Percentiles rank a stretch among this genome's conserved stretches.
phyloP scores from a whole-genome alignment of 2,888 invertebrate genomes.

The Mantis religiosa region DNA sequence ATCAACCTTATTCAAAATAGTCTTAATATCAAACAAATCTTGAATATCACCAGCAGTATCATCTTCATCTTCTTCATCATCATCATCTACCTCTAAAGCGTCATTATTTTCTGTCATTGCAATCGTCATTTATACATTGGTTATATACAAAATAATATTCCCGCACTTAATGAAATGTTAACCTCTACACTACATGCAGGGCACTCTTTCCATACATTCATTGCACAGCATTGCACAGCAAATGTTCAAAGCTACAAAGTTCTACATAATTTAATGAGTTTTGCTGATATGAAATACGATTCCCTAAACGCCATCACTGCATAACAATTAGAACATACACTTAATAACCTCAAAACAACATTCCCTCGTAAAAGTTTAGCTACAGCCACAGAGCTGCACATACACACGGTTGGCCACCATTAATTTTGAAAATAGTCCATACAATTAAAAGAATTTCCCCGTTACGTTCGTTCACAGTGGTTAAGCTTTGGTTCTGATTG shows the following conservation, averaged over 20 bases:
- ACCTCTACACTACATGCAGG: background rate
- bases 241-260: background rate
- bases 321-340: too few species aligned
- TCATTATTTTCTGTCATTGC: background rate
- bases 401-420: too few species aligned
- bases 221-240: background rate
- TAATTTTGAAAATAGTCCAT: too few species aligned
- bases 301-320: too few species aligned
- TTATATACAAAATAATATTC: background rate
- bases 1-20: conserved; percentile 18
- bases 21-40: conserved; percentile 21
- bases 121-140: background rate
- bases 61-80: background rate
- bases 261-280: too few species aligned
- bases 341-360: too few species aligned
- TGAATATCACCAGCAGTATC: background rate
- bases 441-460: too few species aligned
- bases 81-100: background rate
- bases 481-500: too few species aligned
- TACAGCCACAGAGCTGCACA: too few species aligned
- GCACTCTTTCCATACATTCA: background rate
- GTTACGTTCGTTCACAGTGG: too few species aligned
- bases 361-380: too few species aligned
- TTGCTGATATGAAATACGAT: too few species aligned
- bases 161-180: background rate